Evolutionary conservation across 2,888 invertebrate genomes (phyloP).

Genomic region (Cerceris rybyensis): DNA sequence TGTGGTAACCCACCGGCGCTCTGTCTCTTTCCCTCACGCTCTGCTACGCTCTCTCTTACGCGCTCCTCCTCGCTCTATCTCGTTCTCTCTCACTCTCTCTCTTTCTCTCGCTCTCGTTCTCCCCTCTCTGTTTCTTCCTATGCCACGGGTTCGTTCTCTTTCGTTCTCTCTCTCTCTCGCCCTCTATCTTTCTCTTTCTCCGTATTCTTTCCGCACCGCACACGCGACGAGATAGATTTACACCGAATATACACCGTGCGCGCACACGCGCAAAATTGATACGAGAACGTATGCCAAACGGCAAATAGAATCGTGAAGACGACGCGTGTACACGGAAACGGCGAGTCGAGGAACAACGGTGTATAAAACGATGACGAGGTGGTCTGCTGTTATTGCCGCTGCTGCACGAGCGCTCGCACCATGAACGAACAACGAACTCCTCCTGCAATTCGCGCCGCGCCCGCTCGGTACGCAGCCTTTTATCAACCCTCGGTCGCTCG

Average conservation of each 20-base stretch:
- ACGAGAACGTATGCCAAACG: not conserved
- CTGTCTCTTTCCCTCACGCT: conserved; percentile 57
- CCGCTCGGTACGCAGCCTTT: conserved; percentile 80
- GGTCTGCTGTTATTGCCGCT: conserved; percentile 54
- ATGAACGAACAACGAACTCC: conserved; percentile 64
- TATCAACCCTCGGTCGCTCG: conserved; percentile 84
- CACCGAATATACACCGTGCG: conserved; percentile 44
- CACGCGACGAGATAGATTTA: conserved; percentile 49
- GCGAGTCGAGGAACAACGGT: conserved; percentile 42
- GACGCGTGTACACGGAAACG: conserved; percentile 13
- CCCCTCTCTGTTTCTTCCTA: conserved; percentile 24
- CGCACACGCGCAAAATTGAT: conserved; percentile 42
- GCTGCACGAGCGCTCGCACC: conserved; percentile 66
- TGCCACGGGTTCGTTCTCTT: conserved; percentile 18
- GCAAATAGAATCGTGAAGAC: too few species aligned
- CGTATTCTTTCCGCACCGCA: conserved; percentile 43
- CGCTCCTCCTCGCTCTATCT: conserved; percentile 21
- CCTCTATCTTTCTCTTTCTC: conserved; percentile 30
- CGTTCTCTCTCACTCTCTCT: conserved; percentile 21
- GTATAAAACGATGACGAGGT: conserved; percentile 53
- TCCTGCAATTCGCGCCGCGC: conserved; percentile 74
- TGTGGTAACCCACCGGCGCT: conserved; percentile 79
- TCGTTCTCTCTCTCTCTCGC: conserved; percentile 11
- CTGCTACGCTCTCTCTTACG: conserved; percentile 25
- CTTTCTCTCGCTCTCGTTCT: conserved; percentile 49